phyloP scores from a whole-genome alignment of 2,113 vertebrate species.

The Dunckerocampus dactyliophorus region DNA sequence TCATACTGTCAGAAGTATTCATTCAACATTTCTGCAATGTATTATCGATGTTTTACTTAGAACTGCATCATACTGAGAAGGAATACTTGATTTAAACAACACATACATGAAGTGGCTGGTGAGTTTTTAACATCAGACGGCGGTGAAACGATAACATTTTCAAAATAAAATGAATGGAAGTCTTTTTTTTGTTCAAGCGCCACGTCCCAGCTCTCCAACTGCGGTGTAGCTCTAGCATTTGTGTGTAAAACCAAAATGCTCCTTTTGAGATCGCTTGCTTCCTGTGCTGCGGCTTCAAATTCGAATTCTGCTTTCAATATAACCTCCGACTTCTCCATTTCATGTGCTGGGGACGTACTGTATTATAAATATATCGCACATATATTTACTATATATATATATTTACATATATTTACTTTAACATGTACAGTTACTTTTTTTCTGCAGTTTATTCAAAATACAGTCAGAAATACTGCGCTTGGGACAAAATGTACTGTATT shows the following conservation, averaged over 20 bases:
- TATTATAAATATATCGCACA: conserved; percentile 7
- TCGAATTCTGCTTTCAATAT: conserved; percentile 66
- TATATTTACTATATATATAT: background rate
- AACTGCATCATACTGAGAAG: too few species aligned
- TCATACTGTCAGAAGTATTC: background rate
- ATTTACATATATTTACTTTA: background rate
- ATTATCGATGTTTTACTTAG: background rate
- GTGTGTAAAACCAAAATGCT: conserved; percentile 58
- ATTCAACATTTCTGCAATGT: background rate
- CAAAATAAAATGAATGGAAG: background rate
- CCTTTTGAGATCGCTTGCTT: conserved; percentile 70
- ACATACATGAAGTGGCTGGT: too few species aligned
- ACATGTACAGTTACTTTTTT: background rate
- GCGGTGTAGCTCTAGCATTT: conserved; percentile 44
- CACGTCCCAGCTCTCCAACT: conserved; percentile 24
- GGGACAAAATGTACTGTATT: too few species aligned
- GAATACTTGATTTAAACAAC: too few species aligned
- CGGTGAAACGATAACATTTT: background rate
- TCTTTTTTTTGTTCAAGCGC: background rate
- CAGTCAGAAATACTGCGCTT: too few species aligned
- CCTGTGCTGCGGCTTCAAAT: conserved; percentile 68
- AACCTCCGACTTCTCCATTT: conserved; percentile 54
- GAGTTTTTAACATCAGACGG: too few species aligned
- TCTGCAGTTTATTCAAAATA: background rate
- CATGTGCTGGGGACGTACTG: background rate